Base-by-base conservation (phyloP, 2,888 invertebrate species). In the Hypolimnas misippus region DNA sequence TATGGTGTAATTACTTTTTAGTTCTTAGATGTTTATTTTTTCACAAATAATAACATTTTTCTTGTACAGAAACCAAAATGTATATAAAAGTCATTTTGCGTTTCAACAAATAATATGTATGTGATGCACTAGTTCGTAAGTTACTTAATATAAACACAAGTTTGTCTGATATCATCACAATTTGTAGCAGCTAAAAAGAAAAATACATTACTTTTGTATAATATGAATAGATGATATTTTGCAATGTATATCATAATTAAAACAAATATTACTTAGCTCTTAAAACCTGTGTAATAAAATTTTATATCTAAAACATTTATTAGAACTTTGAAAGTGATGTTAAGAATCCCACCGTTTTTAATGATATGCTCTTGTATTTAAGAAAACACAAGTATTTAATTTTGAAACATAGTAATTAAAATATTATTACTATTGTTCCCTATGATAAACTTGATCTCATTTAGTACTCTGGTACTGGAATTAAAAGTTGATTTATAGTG, bases 291-390 rank as follows among this genome's bases (percentile, higher is more conserved):
- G 44, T 46, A 29, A 25, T 49, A 49, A 49, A 21, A 25, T 25
- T 25, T 29, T 49, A 29, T 49, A 49, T 29, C 29, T 49, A 52
- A 52, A 31, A 35, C 19, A 33, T 12, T 33, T 35, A 52, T 31
- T 52, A 33, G 17, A 17, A 51, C 16, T 50, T 50, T 51, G 17
- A 3, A 52, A 33, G 35, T 52, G 14, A 49, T 49, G 25, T 14
- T 29, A 62, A 50, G 44, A 35, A 57, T 59, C 67, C 67, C 67
- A 67, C 67, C 67, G 67, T 64, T 57, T 67, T 40, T 52, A n/a
- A 40, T 66, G 51, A 60, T 40, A 54, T 55, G 57, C 25, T 42
- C 50, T 50, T 51, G 51, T 61, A 61, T 57, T 57, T 49, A 21
- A 50, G 57, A 63, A 33, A 42, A 25, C n/a, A n/a, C n/a, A 50